Evolutionary conservation across 1,140 invertebrate species (phyloP), one percentile per base, ranked within the genome.

Genomic region (Pissodes strobi): DNA sequence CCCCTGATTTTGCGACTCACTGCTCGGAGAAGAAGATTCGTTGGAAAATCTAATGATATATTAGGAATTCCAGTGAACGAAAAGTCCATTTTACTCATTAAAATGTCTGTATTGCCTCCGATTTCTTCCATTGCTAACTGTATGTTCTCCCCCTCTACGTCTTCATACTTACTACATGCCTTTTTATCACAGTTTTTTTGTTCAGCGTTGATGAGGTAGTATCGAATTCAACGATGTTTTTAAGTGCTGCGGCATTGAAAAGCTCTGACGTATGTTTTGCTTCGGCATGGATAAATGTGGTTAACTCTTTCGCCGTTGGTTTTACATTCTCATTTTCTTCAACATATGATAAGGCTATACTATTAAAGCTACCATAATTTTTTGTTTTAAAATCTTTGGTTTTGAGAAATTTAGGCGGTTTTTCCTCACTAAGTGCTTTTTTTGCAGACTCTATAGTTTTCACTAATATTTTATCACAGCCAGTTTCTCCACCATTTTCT

Each of bases 131-230:
- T n/a, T n/a, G 15, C 38, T 41, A 9, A 41, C 38, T 13, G 18
- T 55, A 5, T 15, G 2, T 41, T 41, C 17, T 17, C 38, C n/a
- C n/a, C n/a, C 2, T 39, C 34, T 17, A 34, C 22, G 21, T 17
- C 15, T 8, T 27, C 19, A 30, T 63, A 52, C 22, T 63, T 49
- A 55, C 52, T 48, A 15, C 19, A 13, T 39, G n/a, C n/a, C n/a
- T 57, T 38, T 38, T 43, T 65, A 66, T 56, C 51, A 60, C 64
- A 56, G 57, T 41, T 41, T 46, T 10, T 15, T 51, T 55, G 21
- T 25, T 59, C 41, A 59, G 27, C 43, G 5, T 48, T 19, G 43
- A 59, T 48, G 43, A 46, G 57, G 13, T 19, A 48, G 2, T 18
- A 13, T 19, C 25, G 12, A 0, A 27, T 37, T 38, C 38, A 13